phyloP scores from a whole-genome alignment of 2,113 vertebrate species.

The Pachyramphus minor region DNA sequence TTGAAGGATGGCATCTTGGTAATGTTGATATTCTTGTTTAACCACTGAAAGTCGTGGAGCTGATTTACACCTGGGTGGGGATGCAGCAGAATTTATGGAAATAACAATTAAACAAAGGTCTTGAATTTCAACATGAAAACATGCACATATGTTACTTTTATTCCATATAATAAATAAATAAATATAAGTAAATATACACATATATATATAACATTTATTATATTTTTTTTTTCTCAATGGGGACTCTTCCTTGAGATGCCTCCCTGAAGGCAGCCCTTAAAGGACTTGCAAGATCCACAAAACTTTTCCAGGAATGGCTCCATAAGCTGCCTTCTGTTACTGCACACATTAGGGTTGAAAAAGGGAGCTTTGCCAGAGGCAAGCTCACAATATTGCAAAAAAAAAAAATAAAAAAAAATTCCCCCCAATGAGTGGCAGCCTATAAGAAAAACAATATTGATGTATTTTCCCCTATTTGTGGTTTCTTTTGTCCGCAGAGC shows the following conservation, averaged over 20 bases:
- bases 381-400: background rate
- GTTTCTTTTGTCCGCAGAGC: slow-evolving; percentile 43
- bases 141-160: accelerated
- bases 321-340: background rate
- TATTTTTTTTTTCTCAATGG: accelerated
- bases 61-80: background rate
- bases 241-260: accelerated
- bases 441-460: slow-evolving; percentile 12
- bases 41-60: background rate
- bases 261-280: background rate
- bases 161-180: background rate
- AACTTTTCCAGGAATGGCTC: slow-evolving; percentile 12
- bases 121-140: background rate
- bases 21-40: background rate
- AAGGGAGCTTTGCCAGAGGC: background rate
- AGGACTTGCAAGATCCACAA: background rate
- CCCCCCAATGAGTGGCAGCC: background rate
- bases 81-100: background rate
- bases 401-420: background rate
- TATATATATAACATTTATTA: background rate
- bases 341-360: background rate
- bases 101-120: background rate
- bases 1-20: background rate
- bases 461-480: slow-evolving; percentile 22
- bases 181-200: background rate